Evolutionary conservation across 2,113 vertebrate genomes (phyloP), one percentile per base, ranked within the genome.

Genomic region (Urocolius indicus): DNA sequence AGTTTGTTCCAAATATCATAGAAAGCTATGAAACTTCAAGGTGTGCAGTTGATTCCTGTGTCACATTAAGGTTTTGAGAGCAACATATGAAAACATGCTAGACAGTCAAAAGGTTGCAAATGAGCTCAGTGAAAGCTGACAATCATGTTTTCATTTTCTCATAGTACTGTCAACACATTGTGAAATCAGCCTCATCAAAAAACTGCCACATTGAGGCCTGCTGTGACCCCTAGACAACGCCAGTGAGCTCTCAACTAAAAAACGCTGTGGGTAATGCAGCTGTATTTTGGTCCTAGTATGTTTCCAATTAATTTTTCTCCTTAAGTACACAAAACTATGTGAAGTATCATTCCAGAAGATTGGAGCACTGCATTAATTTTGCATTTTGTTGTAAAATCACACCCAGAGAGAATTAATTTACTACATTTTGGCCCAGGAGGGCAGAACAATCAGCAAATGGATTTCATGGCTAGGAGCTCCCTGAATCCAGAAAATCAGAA

Each of bases 381-480:
- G n/a, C 30, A 26, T 78, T 96, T 81, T 71, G n/a, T 22, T 87
- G 80, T 2, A 2, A 89, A 93, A 89, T 84, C 34, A 32, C 55
- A 89, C 8, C 8, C 36, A 57, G 36, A 2, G 5, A 86, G 45
- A 93, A 91, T 9, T 71, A 27, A 52, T 68, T 72, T 90, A 58
- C 26, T 48, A 21, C 34, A 38, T 75, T 81, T 93, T 93, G 36
- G 81, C 41, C 69, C 52, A 73, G 67, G 57, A 67, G 54, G 48
- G 43, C 13, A 80, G 74, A 84, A 74, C 30, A 92, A 92, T 75
- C 52, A 84, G 49, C 74, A 94, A 92, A 94, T n/a, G 45, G 71
- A 89, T 93, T 89, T 91, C 41, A 77, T 72, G 45, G 57, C 63
- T 38, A 67, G 38, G 48, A 92, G 34, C 65, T 82, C 17, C 58